Percentiles rank a stretch among this genome's conserved stretches.
Conservation (phyloP, 2,888 invertebrate genomes). For the Calameuta idolon region DNA sequence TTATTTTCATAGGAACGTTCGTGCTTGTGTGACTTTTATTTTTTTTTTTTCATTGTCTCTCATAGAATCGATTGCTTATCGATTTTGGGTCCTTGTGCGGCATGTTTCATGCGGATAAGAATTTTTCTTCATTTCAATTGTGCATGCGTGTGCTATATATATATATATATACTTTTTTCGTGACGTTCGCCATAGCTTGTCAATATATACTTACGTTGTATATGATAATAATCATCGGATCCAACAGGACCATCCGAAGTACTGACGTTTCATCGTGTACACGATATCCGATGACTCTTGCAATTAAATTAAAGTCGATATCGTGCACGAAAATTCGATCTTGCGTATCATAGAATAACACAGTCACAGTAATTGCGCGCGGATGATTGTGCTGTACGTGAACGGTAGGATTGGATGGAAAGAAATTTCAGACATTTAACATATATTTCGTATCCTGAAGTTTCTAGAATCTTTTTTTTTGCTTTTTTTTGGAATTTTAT, state of each 20-base stretch:
- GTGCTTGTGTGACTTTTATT: not conserved
- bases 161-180: not conserved
- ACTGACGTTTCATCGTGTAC: not conserved
- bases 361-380: not conserved
- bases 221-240: not conserved
- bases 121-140: not conserved
- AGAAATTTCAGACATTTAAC: not conserved
- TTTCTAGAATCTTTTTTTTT: not conserved
- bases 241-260: not conserved
- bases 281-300: not conserved
- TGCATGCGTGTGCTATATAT: not conserved
- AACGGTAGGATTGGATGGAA: not conserved
- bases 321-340: not conserved
- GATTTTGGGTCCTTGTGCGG: not conserved
- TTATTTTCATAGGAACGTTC: not conserved
- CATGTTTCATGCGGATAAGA: not conserved
- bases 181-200: not conserved
- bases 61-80: not conserved
- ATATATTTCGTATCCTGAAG: not conserved
- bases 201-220: not conserved
- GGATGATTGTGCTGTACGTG: not conserved
- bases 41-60: not conserved
- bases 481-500: not conserved
- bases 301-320: not conserved
- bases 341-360: not conserved